A percentile compares a stretch with the other conserved stretches of the same genome.
Evolutionary conservation across 2,797 vertebrate species (phyloP).

Genomic region (Sorex maritimensis): DNA sequence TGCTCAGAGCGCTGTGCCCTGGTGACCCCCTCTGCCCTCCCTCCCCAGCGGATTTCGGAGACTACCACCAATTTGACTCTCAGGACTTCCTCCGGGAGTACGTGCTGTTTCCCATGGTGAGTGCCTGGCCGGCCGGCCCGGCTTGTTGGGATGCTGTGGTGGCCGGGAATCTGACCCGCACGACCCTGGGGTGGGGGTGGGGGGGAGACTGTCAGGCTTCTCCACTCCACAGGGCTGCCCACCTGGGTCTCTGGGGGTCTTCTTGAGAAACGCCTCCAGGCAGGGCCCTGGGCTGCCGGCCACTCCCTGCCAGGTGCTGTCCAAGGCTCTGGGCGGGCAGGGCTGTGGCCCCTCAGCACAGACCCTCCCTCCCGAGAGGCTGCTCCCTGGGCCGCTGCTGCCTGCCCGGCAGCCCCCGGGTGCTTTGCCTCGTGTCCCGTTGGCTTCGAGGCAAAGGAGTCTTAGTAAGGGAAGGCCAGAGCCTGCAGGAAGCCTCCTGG

Average conservation of each 20-base stretch:
- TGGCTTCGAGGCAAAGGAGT: not conserved
- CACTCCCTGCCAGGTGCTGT: too few species aligned
- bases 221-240: too few species aligned
- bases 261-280: too few species aligned
- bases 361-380: too few species aligned
- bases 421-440: not conserved
- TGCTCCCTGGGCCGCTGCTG: too few species aligned
- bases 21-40: conserved; percentile 6
- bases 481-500: not conserved
- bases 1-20: too few species aligned
- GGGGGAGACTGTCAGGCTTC: not conserved
- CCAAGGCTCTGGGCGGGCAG: too few species aligned
- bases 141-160: not conserved
- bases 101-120: conserved; percentile 98
- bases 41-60: conserved; percentile 96
- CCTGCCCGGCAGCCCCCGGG: not conserved
- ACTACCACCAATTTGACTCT: conserved; percentile 96
- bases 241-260: too few species aligned
- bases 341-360: too few species aligned
- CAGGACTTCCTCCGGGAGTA: conserved; percentile 98
- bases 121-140: conserved; percentile 78
- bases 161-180: too few species aligned
- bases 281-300: too few species aligned
- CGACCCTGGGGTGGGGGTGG: not conserved
- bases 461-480: not conserved